Percentiles rank a stretch among this genome's conserved stretches.
phyloP scores from a whole-genome alignment of 2,797 vertebrate species.

The Choloepus didactylus region DNA sequence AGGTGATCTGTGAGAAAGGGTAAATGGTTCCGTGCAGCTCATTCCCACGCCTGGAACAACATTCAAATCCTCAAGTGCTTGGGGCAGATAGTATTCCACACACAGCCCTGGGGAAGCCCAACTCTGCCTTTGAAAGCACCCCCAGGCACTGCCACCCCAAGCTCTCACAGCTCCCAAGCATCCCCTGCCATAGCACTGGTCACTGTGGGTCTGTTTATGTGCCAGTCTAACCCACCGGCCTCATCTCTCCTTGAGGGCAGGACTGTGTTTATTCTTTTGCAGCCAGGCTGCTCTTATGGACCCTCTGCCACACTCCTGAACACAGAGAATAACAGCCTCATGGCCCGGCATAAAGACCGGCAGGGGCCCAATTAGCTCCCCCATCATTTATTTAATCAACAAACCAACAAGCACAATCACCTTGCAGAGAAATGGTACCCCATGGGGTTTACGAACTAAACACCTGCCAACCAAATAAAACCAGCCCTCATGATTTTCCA shows the following conservation, averaged over 20 bases:
- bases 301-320: background rate
- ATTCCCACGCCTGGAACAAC: background rate
- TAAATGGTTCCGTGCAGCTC: background rate
- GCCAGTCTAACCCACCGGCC: rapidly evolving
- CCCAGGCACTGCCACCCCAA: rapidly evolving
- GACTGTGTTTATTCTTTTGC: background rate
- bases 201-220: rapidly evolving
- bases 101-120: rapidly evolving
- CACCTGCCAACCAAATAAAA: slow-evolving; percentile 64
- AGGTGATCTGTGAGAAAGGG: background rate
- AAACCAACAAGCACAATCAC: background rate
- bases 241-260: background rate
- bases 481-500: background rate
- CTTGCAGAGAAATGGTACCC: slow-evolving; percentile 32
- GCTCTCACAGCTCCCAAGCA: rapidly evolving
- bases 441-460: background rate
- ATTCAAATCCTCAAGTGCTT: background rate
- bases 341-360: background rate
- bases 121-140: background rate
- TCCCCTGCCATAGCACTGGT: background rate
- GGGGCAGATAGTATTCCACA: background rate
- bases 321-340: background rate
- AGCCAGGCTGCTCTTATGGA: background rate
- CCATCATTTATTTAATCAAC: slow-evolving; percentile 48
- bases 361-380: background rate